A percentile compares a stretch with the other conserved stretches of the same genome.
Conservation (phyloP, 2,888 invertebrate genomes). For the Melieria picta region DNA sequence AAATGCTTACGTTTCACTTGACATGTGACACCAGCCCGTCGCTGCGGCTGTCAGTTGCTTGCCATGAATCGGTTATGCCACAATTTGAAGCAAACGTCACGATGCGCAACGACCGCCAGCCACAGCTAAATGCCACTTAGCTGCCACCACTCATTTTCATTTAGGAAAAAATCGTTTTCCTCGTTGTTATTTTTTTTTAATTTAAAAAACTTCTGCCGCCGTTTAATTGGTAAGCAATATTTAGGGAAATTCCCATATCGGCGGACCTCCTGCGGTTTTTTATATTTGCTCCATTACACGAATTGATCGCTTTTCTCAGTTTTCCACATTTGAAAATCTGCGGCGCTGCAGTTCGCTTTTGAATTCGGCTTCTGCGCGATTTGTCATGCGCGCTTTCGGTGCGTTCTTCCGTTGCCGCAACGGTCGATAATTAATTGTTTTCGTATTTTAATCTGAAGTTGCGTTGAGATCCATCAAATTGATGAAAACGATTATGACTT, state of each 20-base stretch:
- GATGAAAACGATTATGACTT: not conserved
- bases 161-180: no score
- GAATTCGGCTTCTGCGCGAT: slow-evolving; percentile 17
- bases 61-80: not conserved
- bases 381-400: slow-evolving; percentile 6
- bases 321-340: slow-evolving; percentile 23
- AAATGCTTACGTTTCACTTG: not conserved
- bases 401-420: slow-evolving; percentile 14
- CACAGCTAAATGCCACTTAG: slow-evolving; percentile 30
- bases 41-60: not conserved
- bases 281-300: not conserved
- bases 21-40: slow-evolving; percentile 21
- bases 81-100: not conserved
- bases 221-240: slow-evolving; percentile 27
- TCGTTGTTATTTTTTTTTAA: no score
- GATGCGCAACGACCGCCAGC: not conserved
- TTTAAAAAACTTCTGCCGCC: not conserved
- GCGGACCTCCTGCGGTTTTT: not conserved
- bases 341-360: not conserved
- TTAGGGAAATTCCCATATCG: slow-evolving; percentile 19
- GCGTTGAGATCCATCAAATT: slow-evolving; percentile 32
- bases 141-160: not conserved
- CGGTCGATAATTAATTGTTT: slow-evolving; percentile 34
- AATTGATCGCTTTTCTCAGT: slow-evolving; percentile 20
- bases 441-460: slow-evolving; percentile 26